These are phyloP conservation scores for Sycophaga agraensis DNA, from an alignment of 1,140 invertebrate genomes.

Conservation along the genomic window DNA sequence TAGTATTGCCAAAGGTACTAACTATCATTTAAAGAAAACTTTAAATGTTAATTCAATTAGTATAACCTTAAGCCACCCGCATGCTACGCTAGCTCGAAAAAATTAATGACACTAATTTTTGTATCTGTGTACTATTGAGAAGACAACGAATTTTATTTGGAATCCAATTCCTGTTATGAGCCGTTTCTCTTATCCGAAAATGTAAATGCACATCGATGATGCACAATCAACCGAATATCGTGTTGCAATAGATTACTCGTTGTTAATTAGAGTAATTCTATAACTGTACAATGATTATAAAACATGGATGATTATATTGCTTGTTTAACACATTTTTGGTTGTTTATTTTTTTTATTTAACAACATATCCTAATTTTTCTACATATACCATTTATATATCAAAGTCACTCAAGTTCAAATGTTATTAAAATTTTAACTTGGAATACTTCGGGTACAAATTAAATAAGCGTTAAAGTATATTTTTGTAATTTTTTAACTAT, in stretches of 20 bases:
- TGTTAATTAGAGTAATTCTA: slow-evolving; percentile 9
- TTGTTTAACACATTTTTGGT: background rate
- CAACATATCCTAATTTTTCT: too few relatives aligned
- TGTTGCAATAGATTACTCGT: background rate
- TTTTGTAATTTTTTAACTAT: background rate
- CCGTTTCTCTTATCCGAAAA: too few relatives aligned
- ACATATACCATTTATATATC: too few relatives aligned
- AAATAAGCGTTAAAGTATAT: background rate
- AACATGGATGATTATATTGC: slow-evolving; percentile 13
- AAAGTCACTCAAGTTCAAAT: background rate
- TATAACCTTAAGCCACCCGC: too few relatives aligned
- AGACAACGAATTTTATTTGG: too few relatives aligned
- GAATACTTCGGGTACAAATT: background rate
- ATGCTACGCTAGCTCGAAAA: too few relatives aligned
- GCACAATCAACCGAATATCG: background rate
- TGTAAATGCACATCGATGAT: background rate
- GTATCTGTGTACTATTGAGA: too few relatives aligned
- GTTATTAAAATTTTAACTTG: background rate
- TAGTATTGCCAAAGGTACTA: too few relatives aligned
- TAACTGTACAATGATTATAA: slow-evolving; percentile 13
- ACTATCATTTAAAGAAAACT: too few relatives aligned
- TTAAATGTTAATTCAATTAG: too few relatives aligned
- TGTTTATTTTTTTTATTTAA: slow-evolving; percentile 1
- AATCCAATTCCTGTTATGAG: too few relatives aligned
- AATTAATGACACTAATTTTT: too few relatives aligned